A percentile compares a stretch with the other conserved stretches of the same genome.
phyloP scores from a whole-genome alignment of 2,113 vertebrate species.

The Pomatorhinus ruficollis region DNA sequence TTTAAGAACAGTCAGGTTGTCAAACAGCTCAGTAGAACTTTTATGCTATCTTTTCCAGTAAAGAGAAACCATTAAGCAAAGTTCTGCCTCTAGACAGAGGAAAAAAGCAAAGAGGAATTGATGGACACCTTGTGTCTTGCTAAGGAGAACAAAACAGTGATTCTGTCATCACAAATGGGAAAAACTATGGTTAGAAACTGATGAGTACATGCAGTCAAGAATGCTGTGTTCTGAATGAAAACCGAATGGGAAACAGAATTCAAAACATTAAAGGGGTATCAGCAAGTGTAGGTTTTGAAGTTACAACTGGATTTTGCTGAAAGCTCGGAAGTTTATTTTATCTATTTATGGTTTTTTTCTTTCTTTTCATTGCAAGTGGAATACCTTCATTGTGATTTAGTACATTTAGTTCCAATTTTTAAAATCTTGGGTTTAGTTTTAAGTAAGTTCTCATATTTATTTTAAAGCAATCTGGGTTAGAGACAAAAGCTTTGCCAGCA shows the following conservation, averaged over 20 bases:
- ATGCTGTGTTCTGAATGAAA: neutral
- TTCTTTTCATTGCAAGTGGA: neutral
- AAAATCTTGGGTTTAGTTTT: neutral
- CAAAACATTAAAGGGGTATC: neutral
- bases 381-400: neutral
- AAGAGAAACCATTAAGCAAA: neutral
- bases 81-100: neutral
- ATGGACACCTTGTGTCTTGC: neutral
- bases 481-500: neutral
- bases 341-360: neutral
- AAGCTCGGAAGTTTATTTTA: neutral
- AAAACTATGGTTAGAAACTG: neutral
- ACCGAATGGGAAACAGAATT: neutral
- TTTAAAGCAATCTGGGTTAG: neutral
- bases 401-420: neutral
- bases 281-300: neutral
- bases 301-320: neutral
- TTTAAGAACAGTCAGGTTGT: neutral
- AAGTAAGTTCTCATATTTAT: neutral
- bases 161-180: neutral
- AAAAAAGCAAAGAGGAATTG: neutral
- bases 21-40: neutral
- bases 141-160: neutral
- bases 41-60: neutral
- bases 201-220: neutral